These are phyloP conservation scores for Geotrupes spiniger DNA, from an alignment of 2,888 invertebrate genomes.

Conservation along the genomic window DNA sequence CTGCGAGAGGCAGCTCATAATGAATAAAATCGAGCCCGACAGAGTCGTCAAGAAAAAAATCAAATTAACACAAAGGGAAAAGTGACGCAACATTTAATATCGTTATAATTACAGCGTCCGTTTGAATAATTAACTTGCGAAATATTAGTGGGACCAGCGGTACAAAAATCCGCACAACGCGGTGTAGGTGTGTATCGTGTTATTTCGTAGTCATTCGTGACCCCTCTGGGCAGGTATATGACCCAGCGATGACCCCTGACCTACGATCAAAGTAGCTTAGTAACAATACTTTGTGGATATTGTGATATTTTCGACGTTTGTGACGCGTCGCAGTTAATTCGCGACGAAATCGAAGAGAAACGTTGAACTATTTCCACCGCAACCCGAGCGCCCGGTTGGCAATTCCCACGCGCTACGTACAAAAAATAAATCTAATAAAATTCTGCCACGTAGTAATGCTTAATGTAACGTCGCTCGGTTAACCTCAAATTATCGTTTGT, in stretches of 20 bases:
- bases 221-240: slow-evolving; percentile 29
- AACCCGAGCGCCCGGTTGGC: no score
- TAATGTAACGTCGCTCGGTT: no score
- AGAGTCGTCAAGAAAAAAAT: no score
- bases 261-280: slow-evolving; percentile 14
- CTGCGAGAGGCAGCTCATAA: no score
- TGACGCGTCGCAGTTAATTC: neutral
- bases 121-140: slow-evolving; percentile 7
- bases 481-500: neutral
- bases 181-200: slow-evolving; percentile 25
- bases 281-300: slow-evolving; percentile 4
- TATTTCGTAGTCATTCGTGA: slow-evolving; percentile 24
- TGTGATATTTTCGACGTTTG: neutral
- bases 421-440: no score
- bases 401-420: no score
- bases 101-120: neutral
- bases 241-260: slow-evolving; percentile 31
- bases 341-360: no score
- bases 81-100: no score
- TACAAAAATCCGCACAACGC: slow-evolving; percentile 1
- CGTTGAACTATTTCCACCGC: no score
- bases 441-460: no score
- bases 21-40: no score
- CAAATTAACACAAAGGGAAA: no score
- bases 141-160: neutral